Evolutionary conservation across 2,113 vertebrate genomes (phyloP).

Genomic region (Oenanthe oenanthe): DNA sequence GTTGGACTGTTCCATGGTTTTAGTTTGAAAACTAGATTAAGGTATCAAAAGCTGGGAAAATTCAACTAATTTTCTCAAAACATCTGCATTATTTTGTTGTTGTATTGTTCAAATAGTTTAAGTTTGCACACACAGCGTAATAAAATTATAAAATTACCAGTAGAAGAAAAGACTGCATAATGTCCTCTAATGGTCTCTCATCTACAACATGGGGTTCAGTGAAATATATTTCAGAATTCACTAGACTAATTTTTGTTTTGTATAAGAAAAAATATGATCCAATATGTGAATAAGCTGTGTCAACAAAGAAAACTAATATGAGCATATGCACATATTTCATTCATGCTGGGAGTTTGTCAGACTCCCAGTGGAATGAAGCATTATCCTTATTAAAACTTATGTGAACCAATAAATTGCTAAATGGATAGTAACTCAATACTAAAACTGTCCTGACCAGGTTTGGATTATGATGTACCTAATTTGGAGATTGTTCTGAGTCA

Average conservation of each 20-base stretch:
- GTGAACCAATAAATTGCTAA: background rate
- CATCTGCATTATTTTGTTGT: background rate
- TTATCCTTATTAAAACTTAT: background rate
- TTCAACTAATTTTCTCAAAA: background rate
- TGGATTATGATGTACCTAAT: background rate
- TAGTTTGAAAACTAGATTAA: background rate
- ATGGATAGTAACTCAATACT: background rate
- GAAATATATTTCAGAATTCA: background rate
- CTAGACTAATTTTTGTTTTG: background rate
- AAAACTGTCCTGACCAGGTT: background rate
- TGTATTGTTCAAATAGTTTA: background rate
- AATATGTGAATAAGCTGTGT: background rate
- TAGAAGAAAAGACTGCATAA: background rate
- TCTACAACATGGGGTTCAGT: background rate
- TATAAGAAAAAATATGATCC: background rate
- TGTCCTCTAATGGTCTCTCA: background rate
- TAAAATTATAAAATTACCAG: background rate
- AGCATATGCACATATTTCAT: background rate
- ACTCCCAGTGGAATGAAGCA: background rate
- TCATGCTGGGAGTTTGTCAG: background rate
- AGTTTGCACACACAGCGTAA: background rate
- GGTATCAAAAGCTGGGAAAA: background rate
- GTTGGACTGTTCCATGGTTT: background rate
- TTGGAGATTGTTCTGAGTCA: background rate
- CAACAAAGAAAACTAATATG: background rate